Percentiles rank a stretch among this genome's conserved stretches.
These are phyloP conservation scores for Rana temporaria DNA, from an alignment of 2,113 vertebrate species.

Conservation along the genomic window DNA sequence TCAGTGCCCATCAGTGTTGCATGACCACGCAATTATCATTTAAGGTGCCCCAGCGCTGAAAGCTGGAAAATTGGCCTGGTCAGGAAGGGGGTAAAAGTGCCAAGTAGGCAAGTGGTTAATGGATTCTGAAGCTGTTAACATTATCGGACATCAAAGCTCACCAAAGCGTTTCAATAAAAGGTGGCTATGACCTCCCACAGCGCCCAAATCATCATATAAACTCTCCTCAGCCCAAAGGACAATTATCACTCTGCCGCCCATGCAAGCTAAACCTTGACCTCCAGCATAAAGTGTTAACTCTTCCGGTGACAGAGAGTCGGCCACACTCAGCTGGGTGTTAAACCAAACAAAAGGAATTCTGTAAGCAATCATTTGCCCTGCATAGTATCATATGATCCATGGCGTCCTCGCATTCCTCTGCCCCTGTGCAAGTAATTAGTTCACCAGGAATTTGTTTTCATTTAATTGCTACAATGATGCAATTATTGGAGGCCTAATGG, in stretches of 20 bases:
- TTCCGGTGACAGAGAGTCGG: neutral
- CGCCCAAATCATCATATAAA: neutral
- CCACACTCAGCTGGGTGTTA: slow-evolving; percentile 30
- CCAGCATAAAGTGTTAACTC: slow-evolving; percentile 10
- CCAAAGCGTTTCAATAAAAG: too few species aligned
- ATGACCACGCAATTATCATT: too few species aligned
- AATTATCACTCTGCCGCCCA: slow-evolving; percentile 10
- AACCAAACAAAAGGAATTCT: slow-evolving; percentile 43
- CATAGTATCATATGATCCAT: slow-evolving; percentile 31
- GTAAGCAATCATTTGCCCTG: slow-evolving; percentile 34
- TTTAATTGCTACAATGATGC: slow-evolving; percentile 46
- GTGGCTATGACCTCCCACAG: neutral
- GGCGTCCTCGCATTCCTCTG: neutral
- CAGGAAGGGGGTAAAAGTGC: too few species aligned
- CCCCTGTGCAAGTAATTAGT: slow-evolving; percentile 38
- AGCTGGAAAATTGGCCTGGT: too few species aligned
- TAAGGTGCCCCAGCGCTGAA: too few species aligned
- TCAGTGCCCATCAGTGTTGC: too few species aligned
- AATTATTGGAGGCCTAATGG: slow-evolving; percentile 39
- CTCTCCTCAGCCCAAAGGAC: neutral
- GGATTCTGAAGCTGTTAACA: too few species aligned
- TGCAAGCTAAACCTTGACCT: slow-evolving; percentile 13
- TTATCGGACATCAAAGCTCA: too few species aligned
- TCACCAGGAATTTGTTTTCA: slow-evolving; percentile 43
- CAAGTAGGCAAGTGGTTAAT: too few species aligned